A percentile compares a stretch with the other conserved stretches of the same genome.
phyloP scores from a whole-genome alignment of 2,113 vertebrate species.

The Neotoma lepida region DNA sequence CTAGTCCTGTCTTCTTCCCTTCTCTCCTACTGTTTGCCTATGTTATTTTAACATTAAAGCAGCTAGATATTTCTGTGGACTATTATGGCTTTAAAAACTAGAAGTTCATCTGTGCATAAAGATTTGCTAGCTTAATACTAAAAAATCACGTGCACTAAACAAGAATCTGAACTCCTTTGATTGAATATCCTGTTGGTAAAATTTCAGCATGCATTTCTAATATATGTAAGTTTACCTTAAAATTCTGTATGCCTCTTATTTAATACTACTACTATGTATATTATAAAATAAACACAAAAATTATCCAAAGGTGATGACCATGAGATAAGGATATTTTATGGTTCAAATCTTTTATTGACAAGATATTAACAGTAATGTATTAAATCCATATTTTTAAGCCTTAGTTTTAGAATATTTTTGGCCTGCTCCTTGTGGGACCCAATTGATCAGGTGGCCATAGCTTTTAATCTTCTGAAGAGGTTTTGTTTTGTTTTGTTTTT shows the following conservation, averaged over 20 bases:
- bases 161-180: slow-evolving; percentile 3
- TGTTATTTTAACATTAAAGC: slow-evolving; percentile 38
- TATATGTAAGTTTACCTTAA: slow-evolving; percentile 43
- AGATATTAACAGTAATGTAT: neutral
- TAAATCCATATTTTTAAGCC: neutral
- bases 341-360: slow-evolving; percentile 41
- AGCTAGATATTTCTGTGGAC: neutral
- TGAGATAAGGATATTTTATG: neutral
- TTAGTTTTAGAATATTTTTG: slow-evolving; percentile 22
- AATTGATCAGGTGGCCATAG: neutral
- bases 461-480: slow-evolving; percentile 43
- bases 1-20: neutral
- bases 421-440: neutral
- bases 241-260: neutral
- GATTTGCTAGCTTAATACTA: slow-evolving; percentile 31
- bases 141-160: neutral
- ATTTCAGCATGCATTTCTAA: neutral
- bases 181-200: neutral
- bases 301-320: neutral
- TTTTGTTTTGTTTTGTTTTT: neutral
- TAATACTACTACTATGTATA: neutral
- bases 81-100: slow-evolving; percentile 8
- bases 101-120: slow-evolving; percentile 7
- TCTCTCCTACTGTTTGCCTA: neutral
- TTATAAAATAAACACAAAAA: slow-evolving; percentile 19